Evolutionary conservation across 2,113 vertebrate genomes (phyloP).

Genomic region (Myotis davidii): DNA sequence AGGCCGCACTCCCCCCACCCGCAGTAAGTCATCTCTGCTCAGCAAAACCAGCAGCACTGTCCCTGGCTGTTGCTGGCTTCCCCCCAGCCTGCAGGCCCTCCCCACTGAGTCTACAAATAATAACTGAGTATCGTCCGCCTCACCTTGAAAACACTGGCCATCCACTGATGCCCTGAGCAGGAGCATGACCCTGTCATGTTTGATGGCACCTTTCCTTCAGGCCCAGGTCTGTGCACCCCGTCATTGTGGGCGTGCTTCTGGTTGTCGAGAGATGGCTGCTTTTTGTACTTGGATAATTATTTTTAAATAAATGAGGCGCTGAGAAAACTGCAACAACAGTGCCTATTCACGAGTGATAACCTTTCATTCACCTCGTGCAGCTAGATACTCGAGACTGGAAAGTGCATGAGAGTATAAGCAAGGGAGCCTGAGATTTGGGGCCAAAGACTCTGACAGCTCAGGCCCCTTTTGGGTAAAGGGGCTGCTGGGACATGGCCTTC

Average conservation of each 20-base stretch:
- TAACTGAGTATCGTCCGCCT: neutral
- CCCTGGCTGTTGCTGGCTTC: neutral
- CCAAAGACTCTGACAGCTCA: neutral
- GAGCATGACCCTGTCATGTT: neutral
- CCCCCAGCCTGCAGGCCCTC: neutral
- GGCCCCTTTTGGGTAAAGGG: neutral
- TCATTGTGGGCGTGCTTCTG: neutral
- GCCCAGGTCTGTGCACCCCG: neutral
- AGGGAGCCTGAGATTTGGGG: conserved; percentile 36
- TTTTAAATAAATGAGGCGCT: conserved; percentile 38
- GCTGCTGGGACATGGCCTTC: neutral
- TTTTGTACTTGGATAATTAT: conserved; percentile 16
- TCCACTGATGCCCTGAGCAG: neutral
- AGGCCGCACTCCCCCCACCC: neutral
- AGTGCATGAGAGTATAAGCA: neutral
- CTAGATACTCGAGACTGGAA: neutral
- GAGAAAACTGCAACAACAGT: conserved; percentile 44
- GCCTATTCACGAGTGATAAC: neutral
- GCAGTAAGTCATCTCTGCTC: too few species aligned
- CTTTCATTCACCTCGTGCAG: conserved; percentile 28
- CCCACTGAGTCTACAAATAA: conserved; percentile 15
- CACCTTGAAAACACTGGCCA: conserved; percentile 11
- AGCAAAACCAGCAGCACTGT: neutral
- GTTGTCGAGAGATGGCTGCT: neutral
- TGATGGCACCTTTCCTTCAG: conserved; percentile 44